A percentile compares a stretch with the other conserved stretches of the same genome.
phyloP scores from a whole-genome alignment of 37 sponge, comb jelly and placozoan genomes.

The Chondrosia reniformis region DNA sequence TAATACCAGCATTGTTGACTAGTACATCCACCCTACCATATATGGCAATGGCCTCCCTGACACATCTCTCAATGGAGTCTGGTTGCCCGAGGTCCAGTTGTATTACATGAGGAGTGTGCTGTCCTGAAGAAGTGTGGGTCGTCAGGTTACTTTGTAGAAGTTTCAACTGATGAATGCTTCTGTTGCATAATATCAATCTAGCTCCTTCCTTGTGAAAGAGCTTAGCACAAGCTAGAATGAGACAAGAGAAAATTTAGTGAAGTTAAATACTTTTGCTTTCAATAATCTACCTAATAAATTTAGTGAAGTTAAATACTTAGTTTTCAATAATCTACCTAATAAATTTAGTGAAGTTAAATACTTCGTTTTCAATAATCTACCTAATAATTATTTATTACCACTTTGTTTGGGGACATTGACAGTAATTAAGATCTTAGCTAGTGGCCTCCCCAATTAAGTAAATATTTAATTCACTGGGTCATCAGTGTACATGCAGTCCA shows the following conservation, averaged over 20 bases:
- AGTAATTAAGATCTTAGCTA: too few species aligned
- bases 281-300: too few species aligned
- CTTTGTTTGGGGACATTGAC: too few species aligned
- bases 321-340: too few species aligned
- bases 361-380: too few species aligned
- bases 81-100: conserved; percentile 47
- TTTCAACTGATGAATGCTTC: conserved; percentile 53
- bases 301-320: too few species aligned
- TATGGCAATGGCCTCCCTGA: conserved; percentile 19
- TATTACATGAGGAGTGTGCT: conserved; percentile 45
- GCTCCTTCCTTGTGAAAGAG: conserved; percentile 58
- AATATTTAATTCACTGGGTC: too few species aligned
- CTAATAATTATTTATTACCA: too few species aligned
- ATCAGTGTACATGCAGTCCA: too few species aligned
- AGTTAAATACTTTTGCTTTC: neutral
- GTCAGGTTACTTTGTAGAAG: conserved; percentile 49
- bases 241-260: neutral
- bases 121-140: neutral
- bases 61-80: conserved; percentile 40
- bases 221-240: conserved; percentile 46
- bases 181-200: conserved; percentile 57
- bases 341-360: too few species aligned
- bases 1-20: conserved; percentile 81
- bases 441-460: too few species aligned
- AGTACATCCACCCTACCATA: conserved; percentile 68